Base-by-base conservation (phyloP, 1,140 invertebrate genomes). In the Agrypnia vestita region DNA sequence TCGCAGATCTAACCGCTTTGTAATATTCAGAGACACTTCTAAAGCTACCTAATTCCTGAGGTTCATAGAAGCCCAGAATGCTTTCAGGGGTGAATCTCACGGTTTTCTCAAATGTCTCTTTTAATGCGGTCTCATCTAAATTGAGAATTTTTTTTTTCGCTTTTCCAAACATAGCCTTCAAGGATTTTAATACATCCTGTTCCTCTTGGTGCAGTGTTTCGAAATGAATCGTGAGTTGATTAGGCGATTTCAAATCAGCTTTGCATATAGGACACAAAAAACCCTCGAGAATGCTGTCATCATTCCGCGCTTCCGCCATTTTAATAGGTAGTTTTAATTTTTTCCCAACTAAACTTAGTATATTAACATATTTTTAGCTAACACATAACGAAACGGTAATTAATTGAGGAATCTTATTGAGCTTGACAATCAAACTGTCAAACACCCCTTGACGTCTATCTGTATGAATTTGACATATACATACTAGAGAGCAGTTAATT, bases 201-300 rank as follows among this genome's bases (percentile, higher is more conserved):
- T 97, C 96, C 86, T 97, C 96, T 82, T 95, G 93, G 86, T 98
- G 97, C 78, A 93, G 90, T 80, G 94, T 94, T 87, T 97, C 95
- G 89, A 98, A 98, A 88, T 98, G 97, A 80, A 91, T 92, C 49
- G 96, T 94, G 78, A 98, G 90, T 85, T 95, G 93, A 72, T 92
- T 91, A 8, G 96, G 93, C 17, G 95, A 94, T 84, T 95, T 95
- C 15, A 97, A 91, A 88, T 98, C 96, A 59, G 93, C 93, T 89
- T 96, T 94, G 86, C 97, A 99, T 85, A 97, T 96, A 0, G 97
- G 97, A 88, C 97, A 99, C 4, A 99, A 90, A 86, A 98, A 97
- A 8, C 97, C 97, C 87, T 99, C 97, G 76, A 96, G 88, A 76
- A 97, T 94, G 84, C 93, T 91, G 12, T 89, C 91, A 55, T 91